Conservation (phyloP, 2,888 invertebrate genomes). For the Hirudinaria manillensis region DNA sequence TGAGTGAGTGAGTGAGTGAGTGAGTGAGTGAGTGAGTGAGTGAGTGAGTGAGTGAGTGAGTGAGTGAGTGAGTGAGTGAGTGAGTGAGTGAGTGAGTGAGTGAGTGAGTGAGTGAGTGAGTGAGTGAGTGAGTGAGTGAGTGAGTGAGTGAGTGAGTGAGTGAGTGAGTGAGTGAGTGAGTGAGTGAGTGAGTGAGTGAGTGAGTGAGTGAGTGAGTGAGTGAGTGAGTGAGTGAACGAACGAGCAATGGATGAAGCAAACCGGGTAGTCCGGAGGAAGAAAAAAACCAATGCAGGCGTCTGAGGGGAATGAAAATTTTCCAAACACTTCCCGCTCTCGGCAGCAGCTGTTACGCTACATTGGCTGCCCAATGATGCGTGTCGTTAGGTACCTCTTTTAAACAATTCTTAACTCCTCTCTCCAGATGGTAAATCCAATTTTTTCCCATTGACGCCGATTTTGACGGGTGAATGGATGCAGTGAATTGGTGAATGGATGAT, state of each 20-base stretch:
- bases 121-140: neutral
- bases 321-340: too few relatives aligned
- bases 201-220: neutral
- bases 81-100: neutral
- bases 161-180: neutral
- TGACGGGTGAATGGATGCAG: too few relatives aligned
- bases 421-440: too few relatives aligned
- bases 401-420: too few relatives aligned
- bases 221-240: neutral
- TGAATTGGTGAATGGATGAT: too few relatives aligned
- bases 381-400: too few relatives aligned
- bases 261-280: neutral
- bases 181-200: constrained; percentile 9
- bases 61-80: neutral
- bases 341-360: too few relatives aligned
- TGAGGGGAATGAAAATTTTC: too few relatives aligned
- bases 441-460: too few relatives aligned
- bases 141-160: neutral
- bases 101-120: neutral
- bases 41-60: neutral
- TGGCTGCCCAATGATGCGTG: too few relatives aligned
- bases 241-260: constrained; percentile 3
- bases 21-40: too few relatives aligned
- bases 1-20: neutral
- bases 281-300: neutral